phyloP scores from a whole-genome alignment of 2,888 invertebrate species.

The Auanema sp. region DNA sequence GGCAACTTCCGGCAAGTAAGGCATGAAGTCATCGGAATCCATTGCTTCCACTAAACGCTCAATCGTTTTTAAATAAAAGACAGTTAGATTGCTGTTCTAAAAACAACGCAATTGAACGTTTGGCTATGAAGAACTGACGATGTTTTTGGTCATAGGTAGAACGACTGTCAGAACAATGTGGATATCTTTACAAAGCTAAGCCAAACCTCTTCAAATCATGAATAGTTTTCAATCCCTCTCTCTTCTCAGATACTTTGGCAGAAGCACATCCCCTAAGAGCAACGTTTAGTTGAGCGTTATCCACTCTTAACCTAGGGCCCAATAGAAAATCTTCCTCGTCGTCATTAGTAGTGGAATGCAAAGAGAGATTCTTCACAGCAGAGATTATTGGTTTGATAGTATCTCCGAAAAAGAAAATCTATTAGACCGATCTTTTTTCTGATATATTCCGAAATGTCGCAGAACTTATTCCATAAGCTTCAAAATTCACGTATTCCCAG shows the following conservation, averaged over 20 bases:
- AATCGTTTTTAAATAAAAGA: slow-evolving; percentile 79
- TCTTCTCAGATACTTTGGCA: slow-evolving; percentile 89
- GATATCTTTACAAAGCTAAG: too few relatives aligned
- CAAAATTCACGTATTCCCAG: too few relatives aligned
- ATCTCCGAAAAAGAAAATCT: too few relatives aligned
- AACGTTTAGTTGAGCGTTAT: slow-evolving; percentile 68
- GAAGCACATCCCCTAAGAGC: slow-evolving; percentile 74
- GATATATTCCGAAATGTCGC: too few relatives aligned
- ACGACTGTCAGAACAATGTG: slow-evolving; percentile 78
- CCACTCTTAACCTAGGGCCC: not conserved
- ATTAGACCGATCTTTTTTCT: too few relatives aligned
- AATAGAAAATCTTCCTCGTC: slow-evolving; percentile 17
- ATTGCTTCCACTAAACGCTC: slow-evolving; percentile 66
- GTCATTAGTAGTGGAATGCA: slow-evolving; percentile 18
- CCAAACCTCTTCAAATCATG: slow-evolving; percentile 71
- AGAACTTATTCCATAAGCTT: too few relatives aligned
- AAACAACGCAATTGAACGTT: not conserved
- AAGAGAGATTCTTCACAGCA: slow-evolving; percentile 22
- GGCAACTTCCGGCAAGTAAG: slow-evolving; percentile 78
- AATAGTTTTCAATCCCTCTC: slow-evolving; percentile 84
- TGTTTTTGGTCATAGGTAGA: slow-evolving; percentile 77
- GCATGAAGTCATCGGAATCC: slow-evolving; percentile 68
- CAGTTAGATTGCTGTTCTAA: slow-evolving; percentile 79
- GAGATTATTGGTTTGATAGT: too few relatives aligned
- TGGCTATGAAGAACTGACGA: too few relatives aligned